Conservation (phyloP, 2,797 vertebrate species). For the Danionella dracula region DNA sequence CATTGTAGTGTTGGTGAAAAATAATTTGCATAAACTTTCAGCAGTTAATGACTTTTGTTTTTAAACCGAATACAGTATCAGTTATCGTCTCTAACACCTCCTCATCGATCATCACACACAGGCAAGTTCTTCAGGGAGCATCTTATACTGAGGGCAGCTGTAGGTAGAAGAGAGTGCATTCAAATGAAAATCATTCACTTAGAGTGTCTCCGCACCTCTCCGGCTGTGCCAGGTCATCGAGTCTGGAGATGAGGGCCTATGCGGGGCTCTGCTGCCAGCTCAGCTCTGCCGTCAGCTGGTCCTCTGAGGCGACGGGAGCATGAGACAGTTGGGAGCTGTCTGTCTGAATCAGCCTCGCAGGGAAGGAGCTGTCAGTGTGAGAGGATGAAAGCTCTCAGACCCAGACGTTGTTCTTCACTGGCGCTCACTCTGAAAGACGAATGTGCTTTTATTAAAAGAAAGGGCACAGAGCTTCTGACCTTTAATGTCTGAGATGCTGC, state of each 20-base stretch:
- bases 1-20: no score
- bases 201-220: no score
- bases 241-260: neutral
- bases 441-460: constrained; percentile 5
- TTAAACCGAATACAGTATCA: no score
- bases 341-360: neutral
- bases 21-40: no score
- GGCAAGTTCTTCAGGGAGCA: no score
- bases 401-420: neutral
- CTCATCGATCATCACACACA: no score
- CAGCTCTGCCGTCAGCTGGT: constrained; percentile 12
- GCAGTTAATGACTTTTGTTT: no score
- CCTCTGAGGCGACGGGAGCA: constrained; percentile 5
- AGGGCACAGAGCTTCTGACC: constrained; percentile 12
- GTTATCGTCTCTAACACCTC: no score
- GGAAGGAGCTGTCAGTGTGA: neutral
- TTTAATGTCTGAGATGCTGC: constrained; percentile 7
- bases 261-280: neutral
- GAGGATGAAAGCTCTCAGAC: constrained; percentile 6
- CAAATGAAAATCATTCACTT: no score
- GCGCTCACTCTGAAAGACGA: neutral
- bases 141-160: no score
- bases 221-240: neutral
- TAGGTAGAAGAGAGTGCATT: no score
- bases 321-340: constrained; percentile 11